Conservation (phyloP, 2,888 invertebrate genomes). For the Onchidella celtica region DNA sequence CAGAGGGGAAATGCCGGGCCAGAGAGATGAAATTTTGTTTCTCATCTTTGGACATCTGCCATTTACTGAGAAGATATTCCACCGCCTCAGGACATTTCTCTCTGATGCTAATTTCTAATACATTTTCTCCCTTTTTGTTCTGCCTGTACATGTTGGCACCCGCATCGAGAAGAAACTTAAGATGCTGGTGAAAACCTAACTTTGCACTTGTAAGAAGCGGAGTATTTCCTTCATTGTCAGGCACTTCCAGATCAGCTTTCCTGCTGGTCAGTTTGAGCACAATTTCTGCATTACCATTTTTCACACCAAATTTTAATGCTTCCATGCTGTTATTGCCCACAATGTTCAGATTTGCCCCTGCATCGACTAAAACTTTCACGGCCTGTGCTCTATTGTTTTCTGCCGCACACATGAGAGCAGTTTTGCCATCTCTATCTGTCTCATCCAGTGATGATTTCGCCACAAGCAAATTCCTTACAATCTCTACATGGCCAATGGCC, state of each 20-base stretch:
- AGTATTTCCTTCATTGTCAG: conserved; percentile 9
- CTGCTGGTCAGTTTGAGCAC: background rate
- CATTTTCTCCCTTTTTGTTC: background rate
- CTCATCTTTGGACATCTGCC: background rate
- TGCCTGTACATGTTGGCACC: background rate
- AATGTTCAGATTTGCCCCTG: background rate
- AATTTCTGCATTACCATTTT: background rate
- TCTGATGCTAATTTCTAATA: background rate
- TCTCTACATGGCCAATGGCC: background rate
- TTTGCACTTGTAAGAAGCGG: conserved; percentile 1
- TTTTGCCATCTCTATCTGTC: background rate
- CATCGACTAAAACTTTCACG: conserved; percentile 1
- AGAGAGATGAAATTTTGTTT: background rate
- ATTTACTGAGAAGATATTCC: background rate
- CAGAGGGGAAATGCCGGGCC: background rate
- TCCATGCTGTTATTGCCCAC: background rate
- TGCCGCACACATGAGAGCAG: conserved; percentile 10
- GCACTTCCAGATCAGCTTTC: background rate
- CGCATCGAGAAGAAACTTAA: background rate
- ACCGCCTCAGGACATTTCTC: background rate
- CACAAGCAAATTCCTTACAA: background rate
- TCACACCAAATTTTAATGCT: background rate
- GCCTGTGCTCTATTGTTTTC: background rate
- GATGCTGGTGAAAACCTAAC: background rate
- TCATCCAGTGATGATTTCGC: background rate